Evolutionary conservation across 2,113 vertebrate genomes (phyloP), one percentile per base, ranked within the genome.

Genomic region (Bos indicus): DNA sequence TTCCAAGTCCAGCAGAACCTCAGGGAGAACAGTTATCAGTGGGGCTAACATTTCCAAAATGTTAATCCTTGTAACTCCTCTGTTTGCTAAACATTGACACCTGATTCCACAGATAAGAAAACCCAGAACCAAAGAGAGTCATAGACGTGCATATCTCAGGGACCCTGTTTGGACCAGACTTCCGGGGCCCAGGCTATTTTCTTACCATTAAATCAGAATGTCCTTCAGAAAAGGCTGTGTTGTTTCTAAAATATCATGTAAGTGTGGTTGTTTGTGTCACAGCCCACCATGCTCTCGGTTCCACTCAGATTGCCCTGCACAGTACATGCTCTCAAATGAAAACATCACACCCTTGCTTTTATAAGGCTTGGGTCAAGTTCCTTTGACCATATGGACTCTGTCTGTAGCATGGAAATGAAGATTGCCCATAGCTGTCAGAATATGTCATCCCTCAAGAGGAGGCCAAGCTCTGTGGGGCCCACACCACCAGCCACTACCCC

Each of bases 1-100:
- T 94, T 95, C 40, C 80, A 96, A 91, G 78, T 78, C 94, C 95
- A 74, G 43, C 43, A 88, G 88, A 92, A 89, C 89, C 57, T 87
- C 93, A 88, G 23, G 16, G 85, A 71, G 88, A 94, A 64, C 60
- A 94, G 56, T 77, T 94, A 87, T 82, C 81, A 26, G 94, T 52
- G 56, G 17, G 2, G 40, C 46, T 40, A 33, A 91, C 67, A 15
- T 96, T 97, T 94, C 15, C 67, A 94, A 95, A 92, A 74, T 51
- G 64, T 9, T 12, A 78, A 62, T 95, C 82, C 77, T 94, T 88
- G 36, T 13, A 16, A 62, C 51, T 64, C 28, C 74, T 81, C 57
- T 82, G 9, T 51, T 62, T 81, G 28, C 56, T 26, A 46, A 59
- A 19, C 52, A 77, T 21, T 81, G 43, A 36, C 87, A 78, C 64